phyloP scores from a whole-genome alignment of 2,113 vertebrate species.

The Patagioenas fasciata region DNA sequence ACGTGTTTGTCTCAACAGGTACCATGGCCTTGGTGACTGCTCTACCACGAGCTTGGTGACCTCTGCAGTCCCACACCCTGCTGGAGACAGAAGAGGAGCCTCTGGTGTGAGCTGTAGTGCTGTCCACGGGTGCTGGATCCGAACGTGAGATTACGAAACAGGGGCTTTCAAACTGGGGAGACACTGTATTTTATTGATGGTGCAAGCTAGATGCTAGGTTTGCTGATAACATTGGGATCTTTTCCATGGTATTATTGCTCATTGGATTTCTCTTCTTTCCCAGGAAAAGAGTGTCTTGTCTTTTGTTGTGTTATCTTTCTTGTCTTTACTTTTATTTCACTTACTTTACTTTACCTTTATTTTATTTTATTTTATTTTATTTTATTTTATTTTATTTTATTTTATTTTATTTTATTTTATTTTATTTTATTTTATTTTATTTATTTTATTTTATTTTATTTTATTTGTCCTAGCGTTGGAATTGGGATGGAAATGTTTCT shows the following conservation, averaged over 20 bases:
- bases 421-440: not conserved
- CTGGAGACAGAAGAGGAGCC: not conserved
- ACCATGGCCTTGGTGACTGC: not conserved
- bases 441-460: not conserved
- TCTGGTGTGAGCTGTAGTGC: not conserved
- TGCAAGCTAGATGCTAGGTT: not conserved
- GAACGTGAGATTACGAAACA: not conserved
- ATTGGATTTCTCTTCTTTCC: not conserved
- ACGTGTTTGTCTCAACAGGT: not conserved
- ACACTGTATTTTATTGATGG: not conserved
- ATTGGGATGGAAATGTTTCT: not conserved
- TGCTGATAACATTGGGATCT: not conserved
- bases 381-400: no score
- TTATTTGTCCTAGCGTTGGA: not conserved
- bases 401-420: no score
- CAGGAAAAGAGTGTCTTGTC: not conserved
- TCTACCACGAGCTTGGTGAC: not conserved
- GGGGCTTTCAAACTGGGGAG: not conserved
- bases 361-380: not conserved
- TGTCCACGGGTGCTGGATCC: not conserved
- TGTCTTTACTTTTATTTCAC: no score
- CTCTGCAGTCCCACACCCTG: not conserved
- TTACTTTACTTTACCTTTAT: not conserved
- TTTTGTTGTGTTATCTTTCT: not conserved
- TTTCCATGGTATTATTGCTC: not conserved